Base-by-base conservation (phyloP, 2,797 vertebrate genomes). In the Falco columbarius region DNA sequence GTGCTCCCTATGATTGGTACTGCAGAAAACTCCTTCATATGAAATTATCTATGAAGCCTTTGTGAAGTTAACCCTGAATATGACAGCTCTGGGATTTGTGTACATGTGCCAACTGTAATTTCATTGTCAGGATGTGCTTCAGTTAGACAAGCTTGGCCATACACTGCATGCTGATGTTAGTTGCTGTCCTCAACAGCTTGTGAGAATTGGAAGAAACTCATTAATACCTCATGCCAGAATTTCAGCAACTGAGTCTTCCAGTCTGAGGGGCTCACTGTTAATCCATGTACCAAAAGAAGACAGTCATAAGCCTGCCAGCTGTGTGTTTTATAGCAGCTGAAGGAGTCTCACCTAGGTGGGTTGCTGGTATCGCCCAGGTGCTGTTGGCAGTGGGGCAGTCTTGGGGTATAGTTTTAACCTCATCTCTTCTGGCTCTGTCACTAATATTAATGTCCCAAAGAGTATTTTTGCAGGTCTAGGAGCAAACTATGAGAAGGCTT, bases 151-250 rank as follows among this genome's bases (percentile, higher is more conserved):
- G 18, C 23, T 71, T 61, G 54, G 34, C 32, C 0, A 0, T 38
- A 4, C 0, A 0, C 9, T 54, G 22, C 4, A 1, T 58, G 34
- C 38, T 79, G 4, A 42, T 93, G 26, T 42, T 70, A 5, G 23
- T 20, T 44, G 7, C 47, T 65, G 52, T 44, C 62, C 38, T 75
- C 42, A 65, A 22, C 58, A 44, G 2, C 75, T 38, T 36, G 13
- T 71, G 58, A 51, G 70, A 51, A 10, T 3, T 55, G 51, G 44
- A 49, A 66, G 42, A 30, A 46, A 34, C n/a, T n/a, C 34, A 8
- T 7, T 4, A 73, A 66, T 77, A 44, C 19, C 23, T 67, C 38
- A 20, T 71, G 52, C 74, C 49, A 46, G 18, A 19, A 12, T 67
- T 81, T 84, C 40, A 61, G 32, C 20, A 38, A 2, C 51, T 67